Evolutionary conservation across 2,113 vertebrate species (phyloP).

Genomic region (Motacilla tschutschensis): DNA sequence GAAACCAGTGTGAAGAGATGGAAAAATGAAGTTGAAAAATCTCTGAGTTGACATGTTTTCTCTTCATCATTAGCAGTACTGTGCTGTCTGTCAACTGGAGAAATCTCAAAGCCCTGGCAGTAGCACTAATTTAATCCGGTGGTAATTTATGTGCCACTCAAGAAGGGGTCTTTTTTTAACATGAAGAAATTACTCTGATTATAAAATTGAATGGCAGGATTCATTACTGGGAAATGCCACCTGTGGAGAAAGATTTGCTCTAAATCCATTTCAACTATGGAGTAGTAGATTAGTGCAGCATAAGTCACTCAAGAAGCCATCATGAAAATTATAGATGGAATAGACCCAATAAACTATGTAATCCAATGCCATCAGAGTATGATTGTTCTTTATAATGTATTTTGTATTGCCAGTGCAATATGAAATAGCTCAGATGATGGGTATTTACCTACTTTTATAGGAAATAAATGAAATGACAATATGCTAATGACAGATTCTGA

Average conservation of each 20-base stretch:
- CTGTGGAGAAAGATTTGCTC: slow-evolving; percentile 45
- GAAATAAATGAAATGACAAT: slow-evolving; percentile 12
- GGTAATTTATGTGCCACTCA: slow-evolving; percentile 56
- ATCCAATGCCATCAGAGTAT: slow-evolving; percentile 5
- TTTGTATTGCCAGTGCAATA: slow-evolving; percentile 7
- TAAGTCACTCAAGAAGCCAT: slow-evolving; percentile 45
- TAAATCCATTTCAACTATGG: slow-evolving; percentile 2
- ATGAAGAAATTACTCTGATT: slow-evolving; percentile 46
- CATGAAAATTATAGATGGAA: slow-evolving; percentile 31
- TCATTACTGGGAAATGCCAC: slow-evolving; percentile 47
- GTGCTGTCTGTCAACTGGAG: slow-evolving; percentile 12
- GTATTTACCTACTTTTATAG: slow-evolving; percentile 9
- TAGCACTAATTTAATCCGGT: slow-evolving; percentile 16
- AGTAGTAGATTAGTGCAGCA: slow-evolving; percentile 1
- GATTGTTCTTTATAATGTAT: slow-evolving; percentile 19
- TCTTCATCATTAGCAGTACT: background rate
- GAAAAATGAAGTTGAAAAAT: background rate
- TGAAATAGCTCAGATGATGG: background rate
- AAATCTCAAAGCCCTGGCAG: slow-evolving; percentile 23
- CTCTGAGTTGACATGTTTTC: slow-evolving; percentile 5
- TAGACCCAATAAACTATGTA: slow-evolving; percentile 13
- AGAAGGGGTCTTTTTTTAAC: slow-evolving; percentile 32
- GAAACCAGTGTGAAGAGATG: background rate
- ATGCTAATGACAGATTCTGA: background rate
- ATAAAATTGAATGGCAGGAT: slow-evolving; percentile 55